Conservation (phyloP, 2,113 vertebrate species). For the Empidonax alnorum region DNA sequence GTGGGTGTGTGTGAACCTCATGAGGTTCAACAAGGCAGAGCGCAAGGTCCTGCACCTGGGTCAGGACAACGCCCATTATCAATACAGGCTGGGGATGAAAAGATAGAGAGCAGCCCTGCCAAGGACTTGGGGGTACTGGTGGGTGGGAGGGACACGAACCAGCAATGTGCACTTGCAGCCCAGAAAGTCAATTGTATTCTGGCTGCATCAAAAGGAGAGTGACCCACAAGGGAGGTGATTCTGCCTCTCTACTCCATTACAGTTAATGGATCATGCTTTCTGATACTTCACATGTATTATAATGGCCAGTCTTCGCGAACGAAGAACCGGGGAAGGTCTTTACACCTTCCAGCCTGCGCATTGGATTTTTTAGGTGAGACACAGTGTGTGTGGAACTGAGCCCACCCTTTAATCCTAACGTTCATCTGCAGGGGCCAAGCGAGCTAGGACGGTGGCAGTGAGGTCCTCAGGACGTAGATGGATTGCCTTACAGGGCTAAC, state of each 20-base stretch:
- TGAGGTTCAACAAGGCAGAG: not conserved
- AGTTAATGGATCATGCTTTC: not conserved
- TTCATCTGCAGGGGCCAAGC: too few species aligned
- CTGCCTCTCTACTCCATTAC: not conserved
- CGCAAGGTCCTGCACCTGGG: not conserved
- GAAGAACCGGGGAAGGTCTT: too few species aligned
- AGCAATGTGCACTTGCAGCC: not conserved
- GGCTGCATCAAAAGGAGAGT: not conserved
- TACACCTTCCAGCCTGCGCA: too few species aligned
- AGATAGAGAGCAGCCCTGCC: not conserved
- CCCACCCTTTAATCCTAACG: too few species aligned
- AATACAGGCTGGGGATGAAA: not conserved
- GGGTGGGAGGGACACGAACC: not conserved
- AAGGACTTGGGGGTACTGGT: not conserved
- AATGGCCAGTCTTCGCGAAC: not conserved
- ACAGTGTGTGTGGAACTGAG: too few species aligned
- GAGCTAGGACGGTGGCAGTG: too few species aligned
- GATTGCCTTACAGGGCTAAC: too few species aligned
- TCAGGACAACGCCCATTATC: rapidly evolving
- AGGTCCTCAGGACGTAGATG: too few species aligned
- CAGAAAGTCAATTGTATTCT: rapidly evolving
- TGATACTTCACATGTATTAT: not conserved
- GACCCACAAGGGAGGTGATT: not conserved
- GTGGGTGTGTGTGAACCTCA: not conserved
- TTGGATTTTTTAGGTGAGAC: too few species aligned